Evolutionary conservation across 2,797 vertebrate genomes (phyloP).

Genomic region (Tarsius wallacei): DNA sequence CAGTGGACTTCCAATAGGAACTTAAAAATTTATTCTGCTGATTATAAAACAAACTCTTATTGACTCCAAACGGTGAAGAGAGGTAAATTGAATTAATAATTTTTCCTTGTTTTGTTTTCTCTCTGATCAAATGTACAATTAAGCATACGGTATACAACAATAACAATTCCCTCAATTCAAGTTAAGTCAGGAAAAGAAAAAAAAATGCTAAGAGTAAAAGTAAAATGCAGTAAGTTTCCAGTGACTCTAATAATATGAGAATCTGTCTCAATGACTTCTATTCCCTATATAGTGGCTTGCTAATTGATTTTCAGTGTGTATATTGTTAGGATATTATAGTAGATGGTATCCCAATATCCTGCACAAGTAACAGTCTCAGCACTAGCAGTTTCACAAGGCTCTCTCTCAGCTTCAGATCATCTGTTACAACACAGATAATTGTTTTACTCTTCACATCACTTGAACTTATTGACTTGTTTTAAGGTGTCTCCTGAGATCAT

Average conservation of each 20-base stretch:
- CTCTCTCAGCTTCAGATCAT: neutral
- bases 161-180: neutral
- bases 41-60: conserved; percentile 51
- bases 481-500: neutral
- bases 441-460: neutral
- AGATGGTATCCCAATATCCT: neutral
- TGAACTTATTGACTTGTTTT: conserved; percentile 13
- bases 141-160: neutral
- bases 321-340: neutral
- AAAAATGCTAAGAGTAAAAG: neutral
- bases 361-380: neutral
- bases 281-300: neutral
- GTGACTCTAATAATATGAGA: neutral
- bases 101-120: neutral
- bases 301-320: neutral
- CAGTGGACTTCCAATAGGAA: conserved; percentile 39
- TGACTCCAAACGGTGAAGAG: neutral
- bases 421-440: neutral
- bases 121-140: neutral
- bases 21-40: conserved; percentile 66
- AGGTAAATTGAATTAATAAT: neutral
- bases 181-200: neutral
- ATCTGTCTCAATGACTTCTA: neutral
- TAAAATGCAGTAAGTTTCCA: neutral
- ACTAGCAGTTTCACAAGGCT: neutral